Evolutionary conservation across 2,888 invertebrate genomes (phyloP).

Genomic region (Cactoblastis cactorum): DNA sequence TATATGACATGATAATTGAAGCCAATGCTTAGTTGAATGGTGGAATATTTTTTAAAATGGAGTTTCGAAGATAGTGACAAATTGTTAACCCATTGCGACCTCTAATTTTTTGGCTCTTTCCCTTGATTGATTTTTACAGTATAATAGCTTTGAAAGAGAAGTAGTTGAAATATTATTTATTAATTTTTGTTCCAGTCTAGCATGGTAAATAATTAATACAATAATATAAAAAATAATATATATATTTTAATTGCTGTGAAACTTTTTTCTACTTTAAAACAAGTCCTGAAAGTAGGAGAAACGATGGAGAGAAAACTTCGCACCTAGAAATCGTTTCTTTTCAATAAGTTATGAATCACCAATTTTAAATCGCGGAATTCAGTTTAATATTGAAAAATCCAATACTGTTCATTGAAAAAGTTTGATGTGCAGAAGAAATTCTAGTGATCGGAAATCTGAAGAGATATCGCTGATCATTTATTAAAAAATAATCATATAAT

Average conservation of each 20-base stretch:
- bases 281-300: not conserved
- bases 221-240: not conserved
- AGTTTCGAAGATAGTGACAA: too few species aligned
- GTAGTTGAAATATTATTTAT: too few species aligned
- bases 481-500: not conserved
- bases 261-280: not conserved
- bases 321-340: constrained; percentile 11
- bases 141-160: too few species aligned
- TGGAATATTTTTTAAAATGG: too few species aligned
- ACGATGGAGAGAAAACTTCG: constrained; percentile 5
- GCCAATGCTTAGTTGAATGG: too few species aligned
- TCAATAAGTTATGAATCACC: constrained; percentile 10
- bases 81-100: too few species aligned
- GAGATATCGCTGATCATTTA: too few species aligned
- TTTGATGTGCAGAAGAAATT: constrained; percentile 4
- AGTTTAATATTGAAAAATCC: constrained; percentile 8
- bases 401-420: constrained; percentile 13
- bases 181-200: too few species aligned
- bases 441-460: constrained; percentile 1
- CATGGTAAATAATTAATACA: too few species aligned
- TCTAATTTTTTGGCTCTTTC: too few species aligned
- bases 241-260: not conserved
- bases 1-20: too few species aligned
- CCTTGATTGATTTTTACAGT: too few species aligned
- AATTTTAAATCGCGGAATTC: constrained; percentile 11